phyloP scores from a whole-genome alignment of 2,797 vertebrate species.

The Ciconia nigra region DNA sequence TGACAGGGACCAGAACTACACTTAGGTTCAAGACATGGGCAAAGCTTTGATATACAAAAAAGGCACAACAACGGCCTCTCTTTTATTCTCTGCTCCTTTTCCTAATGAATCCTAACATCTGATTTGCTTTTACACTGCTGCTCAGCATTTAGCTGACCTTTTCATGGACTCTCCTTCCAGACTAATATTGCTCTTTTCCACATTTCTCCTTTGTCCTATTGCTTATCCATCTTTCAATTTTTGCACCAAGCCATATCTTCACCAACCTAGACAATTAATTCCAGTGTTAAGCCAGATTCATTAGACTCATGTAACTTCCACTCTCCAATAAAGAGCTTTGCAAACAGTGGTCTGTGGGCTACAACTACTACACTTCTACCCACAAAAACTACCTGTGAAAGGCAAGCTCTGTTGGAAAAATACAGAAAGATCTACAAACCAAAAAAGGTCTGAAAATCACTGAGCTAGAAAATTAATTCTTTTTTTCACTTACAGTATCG shows the following conservation, averaged over 20 bases:
- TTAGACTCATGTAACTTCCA: neutral
- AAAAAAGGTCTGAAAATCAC: neutral
- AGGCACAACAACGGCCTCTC: neutral
- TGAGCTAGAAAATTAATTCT: neutral
- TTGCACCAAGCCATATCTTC: neutral
- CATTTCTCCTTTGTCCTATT: neutral
- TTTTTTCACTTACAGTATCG: neutral
- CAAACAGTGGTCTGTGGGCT: neutral
- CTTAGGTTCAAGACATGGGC: fast-evolving
- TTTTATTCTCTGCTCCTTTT: neutral
- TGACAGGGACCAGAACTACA: neutral
- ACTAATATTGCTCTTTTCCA: neutral
- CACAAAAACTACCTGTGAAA: neutral
- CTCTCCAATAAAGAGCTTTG: neutral
- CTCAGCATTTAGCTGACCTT: neutral
- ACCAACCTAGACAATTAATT: neutral
- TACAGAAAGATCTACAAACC: neutral
- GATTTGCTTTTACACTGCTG: neutral
- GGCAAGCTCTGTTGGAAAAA: neutral
- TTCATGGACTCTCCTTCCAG: neutral
- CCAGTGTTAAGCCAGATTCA: neutral
- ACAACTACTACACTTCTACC: neutral
- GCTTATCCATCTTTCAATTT: neutral
- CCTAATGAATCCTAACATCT: neutral
- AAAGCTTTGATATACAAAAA: neutral